Base-by-base conservation (phyloP, 2,113 vertebrate genomes). In the mouse (Mus musculus) region DNA sequence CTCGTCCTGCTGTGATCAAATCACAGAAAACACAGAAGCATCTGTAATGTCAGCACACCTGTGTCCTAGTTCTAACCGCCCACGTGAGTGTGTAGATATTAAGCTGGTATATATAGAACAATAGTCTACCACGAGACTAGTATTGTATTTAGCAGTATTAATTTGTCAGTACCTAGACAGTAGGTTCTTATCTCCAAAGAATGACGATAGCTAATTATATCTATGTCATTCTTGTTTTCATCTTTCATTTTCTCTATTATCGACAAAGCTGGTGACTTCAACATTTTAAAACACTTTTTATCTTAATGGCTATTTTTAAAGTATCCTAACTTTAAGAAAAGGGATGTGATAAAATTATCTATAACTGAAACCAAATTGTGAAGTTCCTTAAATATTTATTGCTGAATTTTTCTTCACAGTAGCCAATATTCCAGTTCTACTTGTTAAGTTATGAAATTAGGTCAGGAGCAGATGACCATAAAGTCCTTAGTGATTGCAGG, bases 251-350 rank as follows among this genome's bases (percentile, higher is more conserved):
- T 82, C 92, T 14, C 59, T 90, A 93, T 96, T 93, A 90, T 91
- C 46, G 56, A 73, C 33, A 69, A 91, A 80, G 77, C 42, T 88
- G 3, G 52, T 73, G 42, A 97, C 42, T 86, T 63, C 33, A 77
- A 88, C 61, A 22, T 36, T 93, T 63, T 77, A 63, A 95, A 92
- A 88, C 16, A 56, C 69, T 69, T 42, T 46, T 54, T 56, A 88
- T 88, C 19, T 63, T 96, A 97, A 96, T 93, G 97, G 65, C 16
- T 56, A 82, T 81, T 67, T 42, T 89, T 94, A 94, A 90, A 89
- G 88, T 96, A 26, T 61, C 39, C 26, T 92, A 65, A 9, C 24
- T 63, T 96, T 94, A 94, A 94, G 65, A 97, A 95, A 33, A 95
- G 42, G 17, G 19, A 88, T 93, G 84, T 73, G 78, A 84, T 5